Base-by-base conservation (phyloP, 2,888 invertebrate genomes). In the Cremastinae sp. region DNA sequence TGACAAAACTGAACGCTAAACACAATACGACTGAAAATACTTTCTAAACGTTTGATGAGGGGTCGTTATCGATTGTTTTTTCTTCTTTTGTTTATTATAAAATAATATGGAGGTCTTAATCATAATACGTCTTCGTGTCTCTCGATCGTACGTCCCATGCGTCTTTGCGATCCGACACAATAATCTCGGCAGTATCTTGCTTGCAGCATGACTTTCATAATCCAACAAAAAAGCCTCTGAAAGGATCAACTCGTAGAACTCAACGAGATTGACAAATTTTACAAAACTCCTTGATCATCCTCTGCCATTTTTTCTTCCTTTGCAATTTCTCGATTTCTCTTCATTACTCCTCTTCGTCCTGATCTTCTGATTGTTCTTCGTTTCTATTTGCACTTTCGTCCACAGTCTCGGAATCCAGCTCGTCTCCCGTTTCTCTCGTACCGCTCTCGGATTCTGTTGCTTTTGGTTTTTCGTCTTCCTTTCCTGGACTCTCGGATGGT, bases 261-360 rank as follows among this genome's bases (percentile, higher is more conserved):
- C 43, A 22, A 20, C 43, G 65, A 65, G 82, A 85, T 81, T 75
- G 79, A 81, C 82, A 79, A 80, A 84, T 79, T 70, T 77, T 66
- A 68, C 72, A 76, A 74, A 76, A 71, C 78, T 79, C 75, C 70
- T 76, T 45, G 58, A 45, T 65, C 47, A 56, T 78, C 74, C 79
- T 75, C 77, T 76, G 43, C 28, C 49, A 20, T 66, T 43, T 58
- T 66, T 39, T 20, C n/a, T 45, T 47, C 22, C 47, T 20, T 49
- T 12, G 47, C 14, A 12, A 10, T 45, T 51, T 14, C 12, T 12
- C 0, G 39, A 0, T 20, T 78, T 78, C 69, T 80, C n/a, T 3
- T 7, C 78, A 82, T 80, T 88, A 89, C 83, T 89, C 88, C 80
- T 89, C 89, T 79, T 89, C 84, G 76, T 89, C 87, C 81, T 88